Evolutionary conservation across 2,888 invertebrate genomes (phyloP), one percentile per base, ranked within the genome.

Genomic region (Buathra laborator): DNA sequence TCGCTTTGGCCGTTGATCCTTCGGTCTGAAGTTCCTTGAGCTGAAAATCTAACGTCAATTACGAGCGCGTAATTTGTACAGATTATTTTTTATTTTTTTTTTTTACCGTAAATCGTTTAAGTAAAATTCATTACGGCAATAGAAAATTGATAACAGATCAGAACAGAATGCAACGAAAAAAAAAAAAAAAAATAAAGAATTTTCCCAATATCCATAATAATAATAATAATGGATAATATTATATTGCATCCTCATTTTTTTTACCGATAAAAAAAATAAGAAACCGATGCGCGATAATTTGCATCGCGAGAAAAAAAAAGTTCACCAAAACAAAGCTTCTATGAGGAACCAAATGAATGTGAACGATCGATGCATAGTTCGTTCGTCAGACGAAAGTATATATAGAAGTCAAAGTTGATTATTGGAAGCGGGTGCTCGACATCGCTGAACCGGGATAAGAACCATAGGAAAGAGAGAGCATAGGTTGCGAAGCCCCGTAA

Each of bases 401-500:
- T 12, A 24, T 29, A 62, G 1, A 24, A 24, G 56, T 72, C 53
- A 56, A 43, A 71, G 43, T 56, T n/a, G 56, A 72, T 72, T 71
- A 71, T 12, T 7, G 56, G 16, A 44, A 56, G 56, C 56, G 72
- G 44, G 44, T 72, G 44, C 72, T 29, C 44, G 71, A 56, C 71
- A 53, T 4, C 32, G 70, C 5, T 14, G 53, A 24, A 24, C 43
- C 19, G 37, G 43, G 43, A 19, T 24, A 44, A 43, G n/a, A 59
- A 59, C 24, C 72, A 24, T 16, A 14, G 32, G 14, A 16, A 9
- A 19, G 66, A 37, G 10, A 16, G 19, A 56, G 32, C 2, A 29
- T 48, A 32, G 48, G 29, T 32, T 32, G 74, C 19, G 74, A 75
- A 75, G 74, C 74, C 74, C 74, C 56, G 62, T 37, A 64, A 75